These are phyloP conservation scores for Phataginus tetradactyla DNA, from an alignment of 2,797 vertebrate species.

Conservation along the genomic window DNA sequence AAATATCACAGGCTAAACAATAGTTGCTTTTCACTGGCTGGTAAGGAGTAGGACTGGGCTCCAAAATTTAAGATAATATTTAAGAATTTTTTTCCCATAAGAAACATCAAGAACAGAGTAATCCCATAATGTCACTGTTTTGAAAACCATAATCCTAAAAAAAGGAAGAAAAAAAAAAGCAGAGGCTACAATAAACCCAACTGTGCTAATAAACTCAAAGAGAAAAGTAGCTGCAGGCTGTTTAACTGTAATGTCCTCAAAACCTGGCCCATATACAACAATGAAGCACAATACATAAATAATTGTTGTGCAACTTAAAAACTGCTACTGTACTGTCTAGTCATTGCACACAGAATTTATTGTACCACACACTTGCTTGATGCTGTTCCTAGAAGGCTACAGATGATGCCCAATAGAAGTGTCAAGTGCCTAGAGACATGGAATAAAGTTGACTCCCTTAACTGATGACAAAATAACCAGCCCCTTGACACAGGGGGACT, in stretches of 20 bases:
- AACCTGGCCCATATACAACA: conserved; percentile 28
- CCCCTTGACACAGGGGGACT: background rate
- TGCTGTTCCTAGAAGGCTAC: conserved; percentile 68
- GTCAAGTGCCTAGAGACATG: conserved; percentile 46
- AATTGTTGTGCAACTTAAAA: conserved; percentile 58
- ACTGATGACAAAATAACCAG: conserved; percentile 42
- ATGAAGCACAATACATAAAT: conserved; percentile 53
- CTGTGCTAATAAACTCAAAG: conserved; percentile 55
- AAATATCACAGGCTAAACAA: conserved; percentile 13
- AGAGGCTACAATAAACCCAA: background rate
- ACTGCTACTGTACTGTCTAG: conserved; percentile 36
- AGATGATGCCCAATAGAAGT: conserved; percentile 28
- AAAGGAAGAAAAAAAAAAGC: background rate
- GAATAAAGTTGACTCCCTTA: conserved; percentile 1
- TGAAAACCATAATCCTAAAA: conserved; percentile 22
- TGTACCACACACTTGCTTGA: conserved; percentile 8
- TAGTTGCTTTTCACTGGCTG: conserved; percentile 9
- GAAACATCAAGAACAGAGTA: conserved; percentile 48
- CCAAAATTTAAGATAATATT: conserved; percentile 61
- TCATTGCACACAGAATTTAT: conserved; percentile 54
- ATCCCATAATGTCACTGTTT: conserved; percentile 49
- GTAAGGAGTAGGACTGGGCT: background rate
- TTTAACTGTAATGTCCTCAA: conserved; percentile 13
- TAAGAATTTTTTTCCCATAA: no score
- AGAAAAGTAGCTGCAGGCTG: conserved; percentile 37